Conservation (phyloP, 2,113 vertebrate genomes). For the Phoxinus phoxinus region DNA sequence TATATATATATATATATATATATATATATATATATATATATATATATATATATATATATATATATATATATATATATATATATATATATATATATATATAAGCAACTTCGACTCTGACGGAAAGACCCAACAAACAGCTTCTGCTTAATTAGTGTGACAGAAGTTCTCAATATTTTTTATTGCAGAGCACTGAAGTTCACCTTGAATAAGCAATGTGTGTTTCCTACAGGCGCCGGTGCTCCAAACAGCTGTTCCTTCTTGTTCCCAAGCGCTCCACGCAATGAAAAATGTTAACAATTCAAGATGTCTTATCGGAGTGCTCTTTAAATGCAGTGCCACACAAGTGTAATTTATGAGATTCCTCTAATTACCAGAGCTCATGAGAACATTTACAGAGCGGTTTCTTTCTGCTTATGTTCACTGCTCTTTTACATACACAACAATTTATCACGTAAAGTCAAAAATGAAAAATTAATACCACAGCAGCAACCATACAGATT, state of each 20-base stretch:
- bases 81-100: neutral
- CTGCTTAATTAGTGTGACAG: conserved; percentile 46
- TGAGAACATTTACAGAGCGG: conserved; percentile 82
- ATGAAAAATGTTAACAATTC: conserved; percentile 80
- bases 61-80: too few species aligned
- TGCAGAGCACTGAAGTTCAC: conserved; percentile 68
- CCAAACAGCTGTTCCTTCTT: conserved; percentile 81
- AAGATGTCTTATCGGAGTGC: conserved; percentile 80
- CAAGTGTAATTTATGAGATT: conserved; percentile 82
- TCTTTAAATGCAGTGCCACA: conserved; percentile 79
- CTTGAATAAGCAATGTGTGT: conserved; percentile 76
- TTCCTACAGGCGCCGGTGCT: conserved; percentile 68
- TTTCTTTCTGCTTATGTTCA: conserved; percentile 71
- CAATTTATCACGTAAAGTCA: conserved; percentile 43
- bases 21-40: too few species aligned
- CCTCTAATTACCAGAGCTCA: conserved; percentile 82
- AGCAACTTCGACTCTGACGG: neutral
- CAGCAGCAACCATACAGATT: conserved; percentile 67
- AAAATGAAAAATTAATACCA: conserved; percentile 56
- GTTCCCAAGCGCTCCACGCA: conserved; percentile 70
- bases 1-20: too few species aligned
- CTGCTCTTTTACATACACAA: conserved; percentile 60
- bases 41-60: too few species aligned
- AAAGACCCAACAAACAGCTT: conserved; percentile 10
- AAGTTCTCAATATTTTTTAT: conserved; percentile 44